Conservation (phyloP, 2,113 vertebrate genomes). For the Sphyrna mokarran region DNA sequence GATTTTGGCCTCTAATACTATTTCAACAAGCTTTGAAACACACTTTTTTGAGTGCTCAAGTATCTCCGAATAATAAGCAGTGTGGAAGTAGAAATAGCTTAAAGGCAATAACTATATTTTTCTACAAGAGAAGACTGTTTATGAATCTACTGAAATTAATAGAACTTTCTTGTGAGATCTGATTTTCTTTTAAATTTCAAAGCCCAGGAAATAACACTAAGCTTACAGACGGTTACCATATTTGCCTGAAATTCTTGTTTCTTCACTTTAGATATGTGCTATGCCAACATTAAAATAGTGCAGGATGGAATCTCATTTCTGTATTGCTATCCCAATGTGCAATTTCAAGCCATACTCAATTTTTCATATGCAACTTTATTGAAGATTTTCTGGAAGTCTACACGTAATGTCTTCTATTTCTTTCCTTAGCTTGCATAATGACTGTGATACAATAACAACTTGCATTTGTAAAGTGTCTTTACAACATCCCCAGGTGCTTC, state of each 20-base stretch:
- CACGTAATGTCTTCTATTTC: neutral
- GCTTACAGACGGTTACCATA: neutral
- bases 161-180: neutral
- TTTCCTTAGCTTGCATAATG: neutral
- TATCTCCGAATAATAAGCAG: neutral
- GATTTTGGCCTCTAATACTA: neutral
- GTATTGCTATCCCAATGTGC: neutral
- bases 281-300: neutral
- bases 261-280: neutral
- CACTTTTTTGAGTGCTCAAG: neutral
- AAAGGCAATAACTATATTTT: neutral
- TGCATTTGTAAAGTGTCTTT: neutral
- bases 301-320: neutral
- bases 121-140: neutral
- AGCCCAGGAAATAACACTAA: neutral
- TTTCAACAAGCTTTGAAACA: neutral
- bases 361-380: neutral
- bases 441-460: neutral
- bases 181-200: neutral
- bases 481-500: neutral
- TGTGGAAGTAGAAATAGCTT: neutral
- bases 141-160: neutral
- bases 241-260: neutral
- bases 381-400: neutral
- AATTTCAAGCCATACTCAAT: neutral